Evolutionary conservation across 2,113 vertebrate species (phyloP).

Genomic region (Amphiprion percula): DNA sequence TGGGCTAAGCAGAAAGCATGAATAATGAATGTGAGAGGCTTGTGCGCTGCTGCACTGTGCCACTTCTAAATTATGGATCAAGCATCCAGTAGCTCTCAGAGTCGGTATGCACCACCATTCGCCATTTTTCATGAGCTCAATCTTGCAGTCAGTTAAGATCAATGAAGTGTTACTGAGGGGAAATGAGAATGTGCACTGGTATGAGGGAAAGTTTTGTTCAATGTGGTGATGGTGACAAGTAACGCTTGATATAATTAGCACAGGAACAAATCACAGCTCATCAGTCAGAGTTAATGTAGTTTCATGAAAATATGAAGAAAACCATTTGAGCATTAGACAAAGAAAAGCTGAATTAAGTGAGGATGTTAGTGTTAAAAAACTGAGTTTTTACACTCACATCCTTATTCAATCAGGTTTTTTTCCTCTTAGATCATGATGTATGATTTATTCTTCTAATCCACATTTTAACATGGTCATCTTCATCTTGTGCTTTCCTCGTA

Average conservation of each 20-base stretch:
- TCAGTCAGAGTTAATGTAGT: neutral
- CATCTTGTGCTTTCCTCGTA: neutral
- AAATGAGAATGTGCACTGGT: conserved; percentile 29
- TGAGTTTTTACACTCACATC: neutral
- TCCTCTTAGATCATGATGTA: neutral
- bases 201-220: neutral
- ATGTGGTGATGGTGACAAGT: neutral
- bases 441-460: no score
- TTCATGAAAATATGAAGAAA: conserved; percentile 2
- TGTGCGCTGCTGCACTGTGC: conserved; percentile 59
- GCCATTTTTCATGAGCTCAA: conserved; percentile 51
- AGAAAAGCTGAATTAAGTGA: neutral
- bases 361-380: neutral
- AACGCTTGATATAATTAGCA: neutral
- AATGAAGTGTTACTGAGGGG: conserved; percentile 15
- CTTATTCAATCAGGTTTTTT: neutral
- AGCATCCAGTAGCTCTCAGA: conserved; percentile 53
- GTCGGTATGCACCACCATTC: conserved; percentile 30
- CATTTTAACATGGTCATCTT: no score
- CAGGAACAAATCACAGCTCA: neutral
- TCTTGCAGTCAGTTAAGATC: conserved; percentile 51
- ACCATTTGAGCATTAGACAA: neutral
- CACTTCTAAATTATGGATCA: conserved; percentile 81
- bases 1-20: conserved; percentile 62
- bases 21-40: conserved; percentile 74